These are phyloP conservation scores for Paraplagusia blochii DNA, from an alignment of 2,113 vertebrate species.

Conservation along the genomic window DNA sequence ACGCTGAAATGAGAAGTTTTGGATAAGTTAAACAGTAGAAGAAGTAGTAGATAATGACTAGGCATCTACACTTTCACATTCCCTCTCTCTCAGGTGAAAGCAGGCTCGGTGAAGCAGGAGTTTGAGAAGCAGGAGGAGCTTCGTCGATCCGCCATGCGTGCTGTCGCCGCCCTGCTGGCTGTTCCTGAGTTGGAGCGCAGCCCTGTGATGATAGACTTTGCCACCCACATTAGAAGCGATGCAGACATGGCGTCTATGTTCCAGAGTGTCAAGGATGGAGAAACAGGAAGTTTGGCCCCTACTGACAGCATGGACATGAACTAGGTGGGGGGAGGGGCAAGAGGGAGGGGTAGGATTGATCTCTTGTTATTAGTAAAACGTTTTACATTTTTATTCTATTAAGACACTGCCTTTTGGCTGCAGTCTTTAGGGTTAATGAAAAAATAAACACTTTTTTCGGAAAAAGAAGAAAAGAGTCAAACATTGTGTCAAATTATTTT, in stretches of 20 bases:
- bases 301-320: conserved; percentile 86
- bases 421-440: no score
- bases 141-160: conserved; percentile 90
- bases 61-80: not conserved
- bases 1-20: no score
- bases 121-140: conserved; percentile 97
- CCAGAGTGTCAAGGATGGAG: conserved; percentile 89
- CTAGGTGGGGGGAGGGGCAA: conserved; percentile 53
- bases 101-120: conserved; percentile 93
- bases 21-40: no score
- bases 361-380: no score
- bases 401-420: no score
- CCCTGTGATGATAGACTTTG: conserved; percentile 87
- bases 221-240: conserved; percentile 84
- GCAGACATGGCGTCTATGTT: conserved; percentile 86
- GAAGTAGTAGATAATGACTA: no score
- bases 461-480: no score
- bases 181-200: conserved; percentile 89
- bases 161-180: conserved; percentile 88
- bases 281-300: conserved; percentile 66
- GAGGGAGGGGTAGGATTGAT: no score
- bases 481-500: no score
- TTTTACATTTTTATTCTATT: no score
- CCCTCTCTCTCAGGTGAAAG: conserved; percentile 86
- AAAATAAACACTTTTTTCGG: no score